A percentile compares a stretch with the other conserved stretches of the same genome.
Evolutionary conservation across 2,797 vertebrate genomes (phyloP).

Genomic region (Lithobates sylvaticus): DNA sequence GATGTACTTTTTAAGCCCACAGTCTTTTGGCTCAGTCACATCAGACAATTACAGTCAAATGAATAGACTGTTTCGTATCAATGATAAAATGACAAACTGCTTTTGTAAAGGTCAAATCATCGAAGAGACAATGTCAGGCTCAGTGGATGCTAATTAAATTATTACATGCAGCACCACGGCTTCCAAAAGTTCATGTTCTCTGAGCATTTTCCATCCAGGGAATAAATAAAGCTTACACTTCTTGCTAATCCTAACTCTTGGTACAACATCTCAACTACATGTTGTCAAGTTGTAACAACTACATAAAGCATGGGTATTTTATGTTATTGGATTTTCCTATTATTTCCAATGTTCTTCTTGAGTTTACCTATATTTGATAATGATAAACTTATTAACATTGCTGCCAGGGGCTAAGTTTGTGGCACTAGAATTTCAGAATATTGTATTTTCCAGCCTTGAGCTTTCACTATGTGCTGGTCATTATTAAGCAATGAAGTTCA

Average conservation of each 20-base stretch:
- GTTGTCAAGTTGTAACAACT: background rate
- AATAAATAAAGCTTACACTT: conserved; percentile 35
- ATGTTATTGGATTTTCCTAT: background rate
- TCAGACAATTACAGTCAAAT: conserved; percentile 53
- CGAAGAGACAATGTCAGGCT: conserved; percentile 55
- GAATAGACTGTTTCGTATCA: conserved; percentile 53
- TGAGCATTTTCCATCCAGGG: conserved; percentile 13
- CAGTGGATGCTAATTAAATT: conserved; percentile 52
- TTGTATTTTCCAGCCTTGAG: too few relatives aligned
- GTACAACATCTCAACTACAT: background rate
- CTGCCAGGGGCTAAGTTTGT: too few relatives aligned
- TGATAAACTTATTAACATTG: too few relatives aligned
- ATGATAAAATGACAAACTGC: conserved; percentile 52
- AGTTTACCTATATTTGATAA: background rate
- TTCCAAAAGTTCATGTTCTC: conserved; percentile 44
- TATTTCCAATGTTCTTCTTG: background rate
- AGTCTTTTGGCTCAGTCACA: conserved; percentile 39
- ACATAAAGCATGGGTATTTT: background rate
- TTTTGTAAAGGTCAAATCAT: conserved; percentile 58
- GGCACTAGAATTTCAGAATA: too few relatives aligned
- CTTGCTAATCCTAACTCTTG: background rate
- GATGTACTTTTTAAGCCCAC: conserved; percentile 45
- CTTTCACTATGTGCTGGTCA: too few relatives aligned
- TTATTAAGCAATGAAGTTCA: too few relatives aligned
- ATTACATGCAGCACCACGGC: conserved; percentile 20